Percentiles rank a stretch among this genome's conserved stretches.
These are phyloP conservation scores for Porites divaricata DNA, from an alignment of 92 coral and sea anemone genomes.

Conservation along the genomic window DNA sequence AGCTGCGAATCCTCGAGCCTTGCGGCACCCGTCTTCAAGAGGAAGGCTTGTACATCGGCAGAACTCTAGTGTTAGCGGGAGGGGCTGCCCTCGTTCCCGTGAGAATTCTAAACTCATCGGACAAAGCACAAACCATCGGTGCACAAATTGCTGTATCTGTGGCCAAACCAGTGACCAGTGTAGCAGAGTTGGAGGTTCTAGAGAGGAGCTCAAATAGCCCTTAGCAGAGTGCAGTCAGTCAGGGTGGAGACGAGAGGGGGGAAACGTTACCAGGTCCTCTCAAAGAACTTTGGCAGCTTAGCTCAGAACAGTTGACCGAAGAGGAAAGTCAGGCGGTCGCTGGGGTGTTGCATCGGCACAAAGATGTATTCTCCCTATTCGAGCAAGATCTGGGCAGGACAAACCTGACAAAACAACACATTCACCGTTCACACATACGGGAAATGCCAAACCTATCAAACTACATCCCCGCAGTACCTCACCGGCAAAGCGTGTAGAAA, in stretches of 20 bases:
- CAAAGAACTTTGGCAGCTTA: constrained; percentile 45
- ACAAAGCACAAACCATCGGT: too few species aligned
- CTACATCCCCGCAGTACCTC: constrained; percentile 33
- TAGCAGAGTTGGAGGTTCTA: constrained; percentile 8
- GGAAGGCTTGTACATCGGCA: too few species aligned
- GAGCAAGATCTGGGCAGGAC: constrained; percentile 55
- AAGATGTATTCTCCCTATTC: constrained; percentile 31
- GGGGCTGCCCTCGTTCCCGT: too few species aligned
- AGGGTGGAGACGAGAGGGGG: neutral
- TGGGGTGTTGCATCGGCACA: constrained; percentile 20
- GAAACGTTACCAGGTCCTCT: constrained; percentile 43
- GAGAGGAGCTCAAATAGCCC: neutral
- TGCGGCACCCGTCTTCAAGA: too few species aligned
- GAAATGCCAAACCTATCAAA: constrained; percentile 24
- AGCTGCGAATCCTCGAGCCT: too few species aligned
- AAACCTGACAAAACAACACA: constrained; percentile 11
- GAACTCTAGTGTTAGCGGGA: too few species aligned
- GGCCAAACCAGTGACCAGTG: constrained; percentile 15
- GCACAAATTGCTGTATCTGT: too few species aligned
- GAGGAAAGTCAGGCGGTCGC: constrained; percentile 32
- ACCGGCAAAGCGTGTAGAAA: constrained; percentile 27
- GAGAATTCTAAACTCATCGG: too few species aligned
- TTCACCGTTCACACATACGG: too few species aligned
- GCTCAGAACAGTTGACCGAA: constrained; percentile 39
- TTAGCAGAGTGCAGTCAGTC: neutral